Evolutionary conservation across 2,113 vertebrate species (phyloP), one percentile per base, ranked within the genome.

Genomic region (Ochotona curzoniae): DNA sequence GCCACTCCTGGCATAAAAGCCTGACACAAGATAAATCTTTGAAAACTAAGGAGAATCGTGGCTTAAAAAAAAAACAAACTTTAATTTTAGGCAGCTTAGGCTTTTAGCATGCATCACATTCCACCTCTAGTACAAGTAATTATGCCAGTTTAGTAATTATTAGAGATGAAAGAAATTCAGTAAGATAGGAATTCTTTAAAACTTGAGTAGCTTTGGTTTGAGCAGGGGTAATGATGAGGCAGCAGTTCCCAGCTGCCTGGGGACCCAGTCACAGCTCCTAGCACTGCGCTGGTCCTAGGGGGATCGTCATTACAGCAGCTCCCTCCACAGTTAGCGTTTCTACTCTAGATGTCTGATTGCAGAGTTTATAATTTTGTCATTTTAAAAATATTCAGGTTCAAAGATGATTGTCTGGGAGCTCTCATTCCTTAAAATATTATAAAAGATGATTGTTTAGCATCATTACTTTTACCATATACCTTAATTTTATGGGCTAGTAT

Each of bases 71-170:
- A 86, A 92, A 57, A 81, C 57, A 38, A 95, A 95, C 69, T 96
- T 97, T 96, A 97, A 98, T 98, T 98, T 98, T 97, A 97, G 93
- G 97, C 93, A 97, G 81, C 94, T 96, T 95, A 92, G 73, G 86
- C 96, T 97, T 95, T 97, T 97, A 97, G 82, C 88, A 90, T 97
- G 96, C 89, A 95, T 94, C 90, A 80, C 93, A 94, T 97, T 98
- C 95, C 90, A 98, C 95, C 95, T 97, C 97, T 97, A 97, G 96
- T 98, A 93, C 96, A 63, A 97, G 97, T 98, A 98, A 98, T 98
- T 98, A 98, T 98, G 97, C 97, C 97, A 98, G 96, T 98, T 98
- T 98, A 98, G 98, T 97, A 97, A 97, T 98, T 98, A 98, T 98
- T 98, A 98, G 97, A 98, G 98, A 98, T 98, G 97, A 98, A 98